Percentiles rank a stretch among this genome's conserved stretches.
These are phyloP conservation scores for Festucalex cinctus DNA, from an alignment of 2,113 vertebrate genomes.

Conservation along the genomic window DNA sequence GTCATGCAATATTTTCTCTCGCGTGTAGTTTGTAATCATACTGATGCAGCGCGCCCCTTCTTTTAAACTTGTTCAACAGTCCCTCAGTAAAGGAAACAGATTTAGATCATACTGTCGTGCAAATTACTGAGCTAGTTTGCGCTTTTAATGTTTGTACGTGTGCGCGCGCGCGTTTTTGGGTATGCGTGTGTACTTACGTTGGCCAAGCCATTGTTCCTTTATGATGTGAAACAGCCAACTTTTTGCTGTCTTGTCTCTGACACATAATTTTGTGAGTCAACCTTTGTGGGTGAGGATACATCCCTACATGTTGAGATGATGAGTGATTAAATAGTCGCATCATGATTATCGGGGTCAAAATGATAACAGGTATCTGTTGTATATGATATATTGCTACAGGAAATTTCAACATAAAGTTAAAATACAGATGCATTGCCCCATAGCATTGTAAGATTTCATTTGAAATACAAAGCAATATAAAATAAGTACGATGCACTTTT, in stretches of 20 bases:
- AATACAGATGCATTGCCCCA: too few species aligned
- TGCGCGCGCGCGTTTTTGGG: neutral
- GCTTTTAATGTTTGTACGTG: neutral
- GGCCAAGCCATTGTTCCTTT: neutral
- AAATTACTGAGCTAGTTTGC: neutral
- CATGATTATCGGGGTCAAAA: neutral
- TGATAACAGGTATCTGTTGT: neutral
- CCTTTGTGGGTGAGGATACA: neutral
- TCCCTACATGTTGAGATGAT: neutral
- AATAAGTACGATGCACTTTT: neutral
- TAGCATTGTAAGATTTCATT: too few species aligned
- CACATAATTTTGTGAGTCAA: neutral
- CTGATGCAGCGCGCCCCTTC: slow-evolving; percentile 33
- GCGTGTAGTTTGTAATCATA: neutral
- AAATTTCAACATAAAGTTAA: too few species aligned
- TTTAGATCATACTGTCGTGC: neutral
- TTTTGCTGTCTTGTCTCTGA: neutral
- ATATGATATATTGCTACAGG: too few species aligned
- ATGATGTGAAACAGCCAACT: neutral
- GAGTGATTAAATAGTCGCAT: neutral
- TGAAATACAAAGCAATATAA: too few species aligned
- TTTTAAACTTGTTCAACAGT: slow-evolving; percentile 44
- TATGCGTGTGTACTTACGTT: neutral
- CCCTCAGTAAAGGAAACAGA: slow-evolving; percentile 26
- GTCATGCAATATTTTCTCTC: neutral